Evolutionary conservation across 1,140 invertebrate genomes (phyloP), one percentile per base, ranked within the genome.

Genomic region (Rhopalosiphum padi): DNA sequence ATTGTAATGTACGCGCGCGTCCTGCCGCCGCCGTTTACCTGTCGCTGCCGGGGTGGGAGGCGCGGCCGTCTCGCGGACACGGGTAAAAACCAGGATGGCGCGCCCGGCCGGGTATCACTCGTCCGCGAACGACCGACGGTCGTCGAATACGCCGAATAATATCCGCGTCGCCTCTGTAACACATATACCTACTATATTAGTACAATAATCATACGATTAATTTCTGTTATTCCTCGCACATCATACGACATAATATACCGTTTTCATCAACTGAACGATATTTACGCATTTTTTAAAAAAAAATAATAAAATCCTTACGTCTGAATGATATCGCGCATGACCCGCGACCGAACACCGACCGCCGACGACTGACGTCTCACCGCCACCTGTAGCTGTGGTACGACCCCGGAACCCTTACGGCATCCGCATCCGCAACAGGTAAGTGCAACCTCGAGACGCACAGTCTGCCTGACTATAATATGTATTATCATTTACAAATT

Each of bases 71-170:
- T 48, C n/a, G n/a, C n/a, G 68, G 82, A 82, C 46, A 92, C 91
- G 91, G 77, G 68, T 92, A 92, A 92, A 92, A 92, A 92, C 77
- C 35, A 85, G 68, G 77, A 92, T 82, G 91, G 82, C 41, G 18
- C 35, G 9, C 77, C 91, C 48, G 23, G 41, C 30, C 91, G 91
- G 77, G 30, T 92, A 92, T 92, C 91, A 92, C 85, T 92, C 91
- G 68, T 82, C 46, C 91, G 77, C 77, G 91, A 92, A 92, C 91
- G 77, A 85, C 85, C 77, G 77, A 85, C 91, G 68, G 91, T 53
- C 60, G 90, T 82, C 55, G 41, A 41, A 22, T 41, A 25, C 83
- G 37, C 37, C 37, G 35, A 41, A 85, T 85, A 85, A 85, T 85
- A 85, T 43, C 22, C 83, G 82, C n/a, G 77, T 82, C 37, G 83